These are phyloP conservation scores for Chiroxiphia lanceolata DNA, from an alignment of 2,797 vertebrate genomes.

Conservation along the genomic window DNA sequence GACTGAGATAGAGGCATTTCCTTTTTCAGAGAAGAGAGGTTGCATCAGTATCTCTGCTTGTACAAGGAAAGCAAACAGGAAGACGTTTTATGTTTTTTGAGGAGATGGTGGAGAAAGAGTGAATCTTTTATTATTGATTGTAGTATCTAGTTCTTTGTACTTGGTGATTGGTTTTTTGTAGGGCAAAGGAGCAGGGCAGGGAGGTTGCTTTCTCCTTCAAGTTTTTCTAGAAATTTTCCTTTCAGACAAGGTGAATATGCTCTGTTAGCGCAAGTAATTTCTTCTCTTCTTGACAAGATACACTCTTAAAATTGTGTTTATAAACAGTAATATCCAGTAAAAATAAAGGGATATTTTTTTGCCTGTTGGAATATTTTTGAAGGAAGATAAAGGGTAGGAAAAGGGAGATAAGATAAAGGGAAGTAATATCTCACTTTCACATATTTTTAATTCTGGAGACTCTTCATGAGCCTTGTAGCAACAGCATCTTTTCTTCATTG, in stretches of 20 bases:
- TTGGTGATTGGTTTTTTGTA: neutral
- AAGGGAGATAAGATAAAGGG: neutral
- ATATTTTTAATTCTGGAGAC: neutral
- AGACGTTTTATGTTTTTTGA: neutral
- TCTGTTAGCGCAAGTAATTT: neutral
- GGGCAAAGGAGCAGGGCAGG: neutral
- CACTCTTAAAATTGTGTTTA: neutral
- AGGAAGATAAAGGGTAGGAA: neutral
- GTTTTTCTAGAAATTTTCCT: neutral
- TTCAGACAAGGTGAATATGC: neutral
- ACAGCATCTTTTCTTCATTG: neutral
- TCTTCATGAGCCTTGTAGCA: neutral
- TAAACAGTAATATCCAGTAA: neutral
- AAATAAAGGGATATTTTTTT: neutral
- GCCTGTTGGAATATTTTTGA: neutral
- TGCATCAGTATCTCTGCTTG: neutral
- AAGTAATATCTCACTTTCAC: neutral
- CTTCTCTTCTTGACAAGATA: neutral
- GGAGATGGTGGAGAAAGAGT: neutral
- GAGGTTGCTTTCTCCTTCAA: neutral
- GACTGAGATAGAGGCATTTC: neutral
- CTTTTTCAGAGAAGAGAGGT: neutral
- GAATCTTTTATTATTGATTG: neutral
- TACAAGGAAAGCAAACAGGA: conserved; percentile 19
- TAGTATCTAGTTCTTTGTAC: neutral